These are phyloP conservation scores for Blastobasis lacticolella DNA, from an alignment of 2,888 invertebrate genomes.

Conservation along the genomic window DNA sequence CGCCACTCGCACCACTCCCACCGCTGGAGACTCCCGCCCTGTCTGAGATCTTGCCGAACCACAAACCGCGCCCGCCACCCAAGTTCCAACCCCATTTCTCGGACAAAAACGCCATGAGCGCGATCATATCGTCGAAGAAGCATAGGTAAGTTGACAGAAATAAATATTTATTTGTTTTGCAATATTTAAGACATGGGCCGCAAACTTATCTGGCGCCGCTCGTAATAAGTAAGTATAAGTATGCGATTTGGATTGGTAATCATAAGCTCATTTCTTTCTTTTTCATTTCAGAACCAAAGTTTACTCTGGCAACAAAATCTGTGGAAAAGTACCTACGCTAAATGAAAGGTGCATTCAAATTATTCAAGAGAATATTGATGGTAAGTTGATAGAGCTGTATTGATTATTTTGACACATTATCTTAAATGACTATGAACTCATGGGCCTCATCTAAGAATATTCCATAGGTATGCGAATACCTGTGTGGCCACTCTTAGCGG, in stretches of 20 bases:
- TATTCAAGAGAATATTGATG: conserved; percentile 94
- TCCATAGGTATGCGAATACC: no score
- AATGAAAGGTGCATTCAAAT: conserved; percentile 89
- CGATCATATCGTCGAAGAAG: conserved; percentile 87
- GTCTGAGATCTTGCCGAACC: conserved; percentile 88
- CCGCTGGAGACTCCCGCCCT: conserved; percentile 77
- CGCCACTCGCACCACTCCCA: conserved; percentile 71
- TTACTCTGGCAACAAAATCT: conserved; percentile 85
- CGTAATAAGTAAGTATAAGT: no score
- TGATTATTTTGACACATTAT: no score
- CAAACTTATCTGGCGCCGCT: no score
- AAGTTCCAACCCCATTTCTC: conserved; percentile 58
- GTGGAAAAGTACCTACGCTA: conserved; percentile 81
- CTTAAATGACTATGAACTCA: no score
- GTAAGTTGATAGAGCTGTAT: conserved; percentile 64
- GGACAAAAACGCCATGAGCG: conserved; percentile 81
- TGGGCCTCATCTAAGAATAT: no score
- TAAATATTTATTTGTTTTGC: no score
- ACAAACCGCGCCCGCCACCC: conserved; percentile 82
- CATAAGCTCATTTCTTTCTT: no score
- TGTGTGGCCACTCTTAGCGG: no score
- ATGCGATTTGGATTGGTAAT: no score
- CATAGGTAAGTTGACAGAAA: conserved; percentile 73
- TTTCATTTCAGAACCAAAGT: conserved; percentile 84
- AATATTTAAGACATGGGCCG: no score